Base-by-base conservation (phyloP, 1,140 invertebrate genomes). In the Cepaea nemoralis region DNA sequence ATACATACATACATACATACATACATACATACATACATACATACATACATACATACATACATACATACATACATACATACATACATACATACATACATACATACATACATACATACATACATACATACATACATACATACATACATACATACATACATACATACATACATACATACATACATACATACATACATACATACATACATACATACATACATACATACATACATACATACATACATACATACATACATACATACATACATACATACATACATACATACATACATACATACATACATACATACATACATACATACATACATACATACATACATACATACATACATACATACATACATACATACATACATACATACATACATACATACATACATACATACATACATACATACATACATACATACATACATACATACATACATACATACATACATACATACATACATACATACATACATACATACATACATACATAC, bases 41-140 rank as follows among this genome's bases (percentile, higher is more conserved):
- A 75, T 50, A 75, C 16, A 75, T 42, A 75, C 42, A 75, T 40
- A 71, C 37, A 71, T 69, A 35, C 8, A 69, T 69, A 69, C 66
- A 69, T 69, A 69, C 37, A 69, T 69, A 69, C 37, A 69, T 69
- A 69, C 37, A 69, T 69, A 69, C 37, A 69, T 69, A 69, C 37
- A 69, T 69, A 69, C 37, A 69, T 69, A 69, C 37, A 69, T 69
- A 69, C 22, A 10, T 22, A 69, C 37, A 69, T 69, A 69, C 37
- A 69, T 33, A 69, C 37, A 69, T 33, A 69, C 37, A 69, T 33
- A 69, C 37, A 69, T 33, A 69, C 37, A 69, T 24, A 69, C n/a
- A 69, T 24, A 69, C n/a, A 69, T 24, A 69, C n/a, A 69, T 24
- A 69, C n/a, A 69, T 24, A 69, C n/a, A 69, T 24, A 69, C n/a